These are phyloP conservation scores for Ctena decussata DNA, from an alignment of 2,888 invertebrate genomes.

Conservation along the genomic window DNA sequence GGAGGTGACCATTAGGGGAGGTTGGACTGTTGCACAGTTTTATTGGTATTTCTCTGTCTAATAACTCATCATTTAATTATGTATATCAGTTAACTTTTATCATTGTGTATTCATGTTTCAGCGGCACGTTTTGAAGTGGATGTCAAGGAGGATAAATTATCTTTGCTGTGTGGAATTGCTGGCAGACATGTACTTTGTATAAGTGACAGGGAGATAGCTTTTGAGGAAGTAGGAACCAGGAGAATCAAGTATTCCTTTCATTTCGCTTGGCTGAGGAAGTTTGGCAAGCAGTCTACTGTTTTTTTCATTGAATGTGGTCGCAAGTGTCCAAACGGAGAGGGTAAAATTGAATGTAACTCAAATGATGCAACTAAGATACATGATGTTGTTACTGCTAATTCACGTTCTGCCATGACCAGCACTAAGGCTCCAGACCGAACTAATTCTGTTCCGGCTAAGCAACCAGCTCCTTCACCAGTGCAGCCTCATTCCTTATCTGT, in stretches of 20 bases:
- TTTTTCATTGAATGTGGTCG: constrained; percentile 84
- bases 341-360: constrained; percentile 64
- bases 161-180: constrained; percentile 44
- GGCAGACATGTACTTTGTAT: constrained; percentile 39
- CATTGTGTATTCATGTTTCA: constrained; percentile 17
- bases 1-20: too few relatives aligned
- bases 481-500: background rate
- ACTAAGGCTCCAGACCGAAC: background rate
- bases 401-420: background rate
- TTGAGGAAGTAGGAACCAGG: constrained; percentile 43
- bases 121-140: constrained; percentile 48
- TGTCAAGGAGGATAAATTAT: constrained; percentile 27
- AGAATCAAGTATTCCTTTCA: constrained; percentile 40
- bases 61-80: too few relatives aligned
- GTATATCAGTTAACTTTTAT: too few relatives aligned
- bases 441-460: background rate
- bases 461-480: background rate
- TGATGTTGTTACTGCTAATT: constrained; percentile 44
- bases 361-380: constrained; percentile 49
- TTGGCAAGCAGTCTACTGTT: constrained; percentile 45
- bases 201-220: constrained; percentile 30
- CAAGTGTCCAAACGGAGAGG: constrained; percentile 81
- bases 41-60: too few relatives aligned
- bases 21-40: too few relatives aligned
- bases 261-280: constrained; percentile 48